These are phyloP conservation scores for Antennarius maculatus DNA, from an alignment of 2,797 vertebrate genomes.

Conservation along the genomic window DNA sequence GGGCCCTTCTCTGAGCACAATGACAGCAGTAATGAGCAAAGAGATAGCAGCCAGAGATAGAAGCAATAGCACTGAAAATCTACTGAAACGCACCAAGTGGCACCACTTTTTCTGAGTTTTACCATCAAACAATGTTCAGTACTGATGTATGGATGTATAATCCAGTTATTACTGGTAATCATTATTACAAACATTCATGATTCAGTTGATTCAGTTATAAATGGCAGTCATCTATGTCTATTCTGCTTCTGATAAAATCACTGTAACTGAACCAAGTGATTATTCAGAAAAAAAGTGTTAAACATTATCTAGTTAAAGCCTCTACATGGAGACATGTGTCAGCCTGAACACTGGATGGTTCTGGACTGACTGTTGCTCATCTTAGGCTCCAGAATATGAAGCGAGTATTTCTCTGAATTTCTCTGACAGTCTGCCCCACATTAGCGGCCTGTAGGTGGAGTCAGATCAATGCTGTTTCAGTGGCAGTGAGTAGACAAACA, in stretches of 20 bases:
- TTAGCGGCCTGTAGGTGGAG: neutral
- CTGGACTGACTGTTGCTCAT: neutral
- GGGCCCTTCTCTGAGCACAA: slow-evolving; percentile 28
- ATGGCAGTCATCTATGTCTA: too few species aligned
- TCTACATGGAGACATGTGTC: neutral
- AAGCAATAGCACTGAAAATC: too few species aligned
- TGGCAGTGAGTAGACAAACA: neutral
- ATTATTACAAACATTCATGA: too few species aligned
- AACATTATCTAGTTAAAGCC: neutral
- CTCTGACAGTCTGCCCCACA: neutral
- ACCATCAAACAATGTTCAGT: too few species aligned
- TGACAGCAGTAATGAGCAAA: slow-evolving; percentile 34
- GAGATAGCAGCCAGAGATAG: neutral
- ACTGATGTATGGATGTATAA: too few species aligned
- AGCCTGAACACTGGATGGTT: neutral
- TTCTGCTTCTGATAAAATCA: too few species aligned
- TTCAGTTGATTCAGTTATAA: too few species aligned
- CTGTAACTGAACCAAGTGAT: neutral
- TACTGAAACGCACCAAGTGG: too few species aligned
- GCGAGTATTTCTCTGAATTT: neutral
- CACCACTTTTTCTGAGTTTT: neutral
- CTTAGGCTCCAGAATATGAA: neutral
- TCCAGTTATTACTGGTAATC: too few species aligned
- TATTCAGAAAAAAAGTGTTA: neutral
- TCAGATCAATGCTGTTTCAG: neutral